Evolutionary conservation across 2,888 invertebrate genomes (phyloP).

Genomic region (Stenotaenia linearis): DNA sequence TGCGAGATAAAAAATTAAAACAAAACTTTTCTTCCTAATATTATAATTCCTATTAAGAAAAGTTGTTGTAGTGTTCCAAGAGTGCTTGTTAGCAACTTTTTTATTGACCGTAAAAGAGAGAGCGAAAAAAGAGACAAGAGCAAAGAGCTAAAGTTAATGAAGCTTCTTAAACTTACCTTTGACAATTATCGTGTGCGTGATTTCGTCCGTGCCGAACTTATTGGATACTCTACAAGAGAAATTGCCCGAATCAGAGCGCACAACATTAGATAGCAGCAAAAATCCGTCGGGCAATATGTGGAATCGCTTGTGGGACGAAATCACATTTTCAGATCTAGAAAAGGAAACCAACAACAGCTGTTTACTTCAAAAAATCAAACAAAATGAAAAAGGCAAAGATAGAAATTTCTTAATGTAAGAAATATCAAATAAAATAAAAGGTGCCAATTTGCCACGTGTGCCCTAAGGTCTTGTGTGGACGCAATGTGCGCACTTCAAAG

Average conservation of each 20-base stretch:
- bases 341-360: conserved; percentile 10
- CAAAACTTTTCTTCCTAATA: not conserved
- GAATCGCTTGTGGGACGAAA: not conserved
- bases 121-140: not conserved
- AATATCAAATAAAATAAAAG: not conserved
- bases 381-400: not conserved
- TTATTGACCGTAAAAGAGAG: not conserved
- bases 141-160: conserved; percentile 6
- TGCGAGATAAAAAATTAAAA: too few relatives aligned
- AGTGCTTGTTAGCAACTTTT: not conserved
- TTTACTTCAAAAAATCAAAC: not conserved
- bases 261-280: not conserved
- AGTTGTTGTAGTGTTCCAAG: not conserved
- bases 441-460: not conserved
- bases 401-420: not conserved
- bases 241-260: conserved; percentile 26
- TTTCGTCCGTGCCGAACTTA: conserved; percentile 21
- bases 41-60: not conserved
- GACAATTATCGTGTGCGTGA: conserved; percentile 24
- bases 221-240: not conserved
- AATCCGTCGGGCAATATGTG: not conserved
- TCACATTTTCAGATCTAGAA: conserved; percentile 3
- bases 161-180: conserved; percentile 17
- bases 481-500: not conserved
- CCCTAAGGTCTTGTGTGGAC: not conserved